These are phyloP conservation scores for Astyanax mexicanus DNA, from an alignment of 2,797 vertebrate species.

Conservation along the genomic window DNA sequence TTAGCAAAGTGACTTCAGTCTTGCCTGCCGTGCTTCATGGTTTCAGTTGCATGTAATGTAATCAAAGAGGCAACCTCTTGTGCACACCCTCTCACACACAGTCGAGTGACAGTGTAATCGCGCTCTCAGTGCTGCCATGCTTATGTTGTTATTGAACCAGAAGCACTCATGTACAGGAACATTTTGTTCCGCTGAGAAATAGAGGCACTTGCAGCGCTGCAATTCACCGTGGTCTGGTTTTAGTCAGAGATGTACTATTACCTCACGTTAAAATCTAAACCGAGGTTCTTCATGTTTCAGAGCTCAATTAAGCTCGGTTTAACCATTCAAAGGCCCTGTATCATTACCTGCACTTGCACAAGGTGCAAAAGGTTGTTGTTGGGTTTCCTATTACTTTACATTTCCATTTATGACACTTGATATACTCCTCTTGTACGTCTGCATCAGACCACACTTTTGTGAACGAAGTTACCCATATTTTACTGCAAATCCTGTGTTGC, in stretches of 20 bases:
- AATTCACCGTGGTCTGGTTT: not conserved
- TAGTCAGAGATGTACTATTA: not conserved
- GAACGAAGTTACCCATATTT: no score
- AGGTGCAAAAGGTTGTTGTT: no score
- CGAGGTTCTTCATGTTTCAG: conserved; percentile 16
- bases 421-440: no score
- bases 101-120: conserved; percentile 6
- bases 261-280: not conserved
- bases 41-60: conserved; percentile 23
- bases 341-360: no score
- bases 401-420: no score
- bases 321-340: no score
- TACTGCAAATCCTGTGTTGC: no score
- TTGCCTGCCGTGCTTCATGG: conserved; percentile 17
- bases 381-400: no score
- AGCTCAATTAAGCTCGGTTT: conserved; percentile 36
- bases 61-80: conserved; percentile 2
- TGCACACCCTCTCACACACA: not conserved
- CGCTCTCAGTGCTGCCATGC: conserved; percentile 16
- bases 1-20: conserved; percentile 1
- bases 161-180: conserved; percentile 23
- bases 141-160: conserved; percentile 22
- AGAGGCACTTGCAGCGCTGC: not conserved
- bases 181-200: conserved; percentile 11
- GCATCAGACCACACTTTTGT: no score